Evolutionary conservation across 2,113 vertebrate genomes (phyloP).

Genomic region (Gymnobelideus leadbeateri): DNA sequence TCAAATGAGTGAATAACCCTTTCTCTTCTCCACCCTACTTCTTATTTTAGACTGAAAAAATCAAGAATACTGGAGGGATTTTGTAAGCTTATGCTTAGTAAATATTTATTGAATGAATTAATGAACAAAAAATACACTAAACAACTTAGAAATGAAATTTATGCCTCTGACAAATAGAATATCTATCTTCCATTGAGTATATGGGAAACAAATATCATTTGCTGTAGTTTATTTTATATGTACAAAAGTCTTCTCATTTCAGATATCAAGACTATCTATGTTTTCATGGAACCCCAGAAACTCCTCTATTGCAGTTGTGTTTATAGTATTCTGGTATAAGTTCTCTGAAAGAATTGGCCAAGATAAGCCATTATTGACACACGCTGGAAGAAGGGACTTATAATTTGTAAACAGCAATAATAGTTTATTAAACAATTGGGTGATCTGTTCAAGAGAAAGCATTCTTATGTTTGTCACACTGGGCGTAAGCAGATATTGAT

Average conservation of each 20-base stretch:
- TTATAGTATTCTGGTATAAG: not conserved
- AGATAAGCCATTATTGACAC: not conserved
- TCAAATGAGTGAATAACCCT: not conserved
- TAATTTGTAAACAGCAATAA: not conserved
- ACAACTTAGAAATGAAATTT: not conserved
- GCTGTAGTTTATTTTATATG: not conserved
- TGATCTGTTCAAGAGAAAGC: not conserved
- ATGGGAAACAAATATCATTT: not conserved
- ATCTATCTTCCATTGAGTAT: not conserved
- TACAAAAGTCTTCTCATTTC: constrained; percentile 18
- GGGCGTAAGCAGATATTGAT: not conserved
- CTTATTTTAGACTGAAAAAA: not conserved
- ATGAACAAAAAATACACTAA: not conserved
- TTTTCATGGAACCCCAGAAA: not conserved
- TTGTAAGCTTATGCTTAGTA: not conserved
- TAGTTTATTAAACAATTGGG: not conserved
- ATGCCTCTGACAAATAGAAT: not conserved
- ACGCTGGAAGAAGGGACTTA: not conserved
- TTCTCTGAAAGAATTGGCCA: constrained; percentile 4
- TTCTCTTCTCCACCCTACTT: not conserved
- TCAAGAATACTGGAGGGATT: not conserved
- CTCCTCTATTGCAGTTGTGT: not conserved
- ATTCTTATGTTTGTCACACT: not conserved
- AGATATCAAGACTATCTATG: not conserved
- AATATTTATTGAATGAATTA: not conserved